A percentile compares a stretch with the other conserved stretches of the same genome.
Conservation (phyloP, 1,140 invertebrate species). For the Diorhabda sublineata region DNA sequence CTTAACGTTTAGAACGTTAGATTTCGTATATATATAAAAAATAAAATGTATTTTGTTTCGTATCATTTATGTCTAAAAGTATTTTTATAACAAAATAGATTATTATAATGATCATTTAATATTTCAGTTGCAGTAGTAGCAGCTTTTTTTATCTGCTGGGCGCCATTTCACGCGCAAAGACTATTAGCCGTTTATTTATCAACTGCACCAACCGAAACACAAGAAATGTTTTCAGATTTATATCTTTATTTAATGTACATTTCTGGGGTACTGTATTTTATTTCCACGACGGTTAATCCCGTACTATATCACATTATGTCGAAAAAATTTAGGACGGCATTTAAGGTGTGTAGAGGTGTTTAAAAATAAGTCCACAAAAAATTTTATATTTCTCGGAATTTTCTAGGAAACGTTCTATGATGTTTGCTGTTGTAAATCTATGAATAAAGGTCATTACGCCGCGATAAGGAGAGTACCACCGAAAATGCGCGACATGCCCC, state of each 20-base stretch:
- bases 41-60: too few species aligned
- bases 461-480: constrained; percentile 19
- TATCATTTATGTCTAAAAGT: too few species aligned
- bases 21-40: too few species aligned
- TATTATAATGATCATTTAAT: constrained; percentile 9
- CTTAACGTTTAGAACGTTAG: too few species aligned
- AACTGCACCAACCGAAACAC: constrained; percentile 36
- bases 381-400: constrained; percentile 8
- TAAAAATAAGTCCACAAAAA: too few species aligned
- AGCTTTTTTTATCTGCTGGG: constrained; percentile 93
- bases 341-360: constrained; percentile 58
- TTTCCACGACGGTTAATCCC: constrained; percentile 76
- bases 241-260: constrained; percentile 63
- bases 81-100: too few species aligned
- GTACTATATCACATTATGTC: constrained; percentile 86
- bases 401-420: constrained; percentile 40
- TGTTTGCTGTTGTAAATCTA: constrained; percentile 28
- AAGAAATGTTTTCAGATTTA: constrained; percentile 46
- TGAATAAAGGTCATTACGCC: constrained; percentile 12
- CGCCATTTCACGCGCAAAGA: constrained; percentile 87
- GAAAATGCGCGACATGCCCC: constrained; percentile 19
- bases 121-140: constrained; percentile 86
- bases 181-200: constrained; percentile 64
- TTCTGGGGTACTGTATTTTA: constrained; percentile 68
- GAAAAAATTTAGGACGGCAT: constrained; percentile 78